Conservation (phyloP, 2,888 invertebrate genomes). For the Opisthograptis luteolata region DNA sequence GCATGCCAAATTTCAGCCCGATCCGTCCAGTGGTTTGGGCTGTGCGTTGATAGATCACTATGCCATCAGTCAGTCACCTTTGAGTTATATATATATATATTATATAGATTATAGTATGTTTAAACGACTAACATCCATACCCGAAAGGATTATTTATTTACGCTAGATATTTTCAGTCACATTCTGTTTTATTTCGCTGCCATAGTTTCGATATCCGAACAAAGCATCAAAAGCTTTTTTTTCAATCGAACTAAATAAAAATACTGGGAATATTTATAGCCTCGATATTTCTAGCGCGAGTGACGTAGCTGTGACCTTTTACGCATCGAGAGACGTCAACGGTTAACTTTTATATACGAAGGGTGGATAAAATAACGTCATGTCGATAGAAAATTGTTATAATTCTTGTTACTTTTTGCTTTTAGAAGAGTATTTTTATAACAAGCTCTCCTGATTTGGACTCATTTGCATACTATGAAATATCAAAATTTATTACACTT, state of each 20-base stretch:
- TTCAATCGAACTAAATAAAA: constrained; percentile 12
- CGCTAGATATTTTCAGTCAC: constrained; percentile 6
- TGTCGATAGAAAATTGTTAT: neutral
- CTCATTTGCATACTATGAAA: too few relatives aligned
- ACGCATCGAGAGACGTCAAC: constrained; percentile 3
- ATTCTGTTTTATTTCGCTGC: constrained; percentile 4
- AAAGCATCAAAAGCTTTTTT: neutral
- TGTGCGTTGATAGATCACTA: too few relatives aligned
- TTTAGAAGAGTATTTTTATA: too few relatives aligned
- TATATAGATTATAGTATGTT: too few relatives aligned
- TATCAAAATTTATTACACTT: too few relatives aligned
- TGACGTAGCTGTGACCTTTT: constrained; percentile 19
- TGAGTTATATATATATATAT: too few relatives aligned
- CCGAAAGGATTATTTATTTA: constrained; percentile 19
- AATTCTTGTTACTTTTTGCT: neutral
- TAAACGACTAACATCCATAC: constrained; percentile 1
- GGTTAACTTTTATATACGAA: constrained; percentile 1
- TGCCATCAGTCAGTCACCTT: too few relatives aligned
- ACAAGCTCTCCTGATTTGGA: too few relatives aligned
- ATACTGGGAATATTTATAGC: constrained; percentile 15
- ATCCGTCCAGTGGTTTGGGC: too few relatives aligned
- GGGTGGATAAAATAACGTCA: constrained; percentile 12
- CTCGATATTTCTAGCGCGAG: constrained; percentile 3
- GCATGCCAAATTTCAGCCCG: too few relatives aligned
- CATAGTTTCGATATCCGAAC: constrained; percentile 3